Evolutionary conservation across 2,113 vertebrate species (phyloP).

Genomic region (Clupea harengus): DNA sequence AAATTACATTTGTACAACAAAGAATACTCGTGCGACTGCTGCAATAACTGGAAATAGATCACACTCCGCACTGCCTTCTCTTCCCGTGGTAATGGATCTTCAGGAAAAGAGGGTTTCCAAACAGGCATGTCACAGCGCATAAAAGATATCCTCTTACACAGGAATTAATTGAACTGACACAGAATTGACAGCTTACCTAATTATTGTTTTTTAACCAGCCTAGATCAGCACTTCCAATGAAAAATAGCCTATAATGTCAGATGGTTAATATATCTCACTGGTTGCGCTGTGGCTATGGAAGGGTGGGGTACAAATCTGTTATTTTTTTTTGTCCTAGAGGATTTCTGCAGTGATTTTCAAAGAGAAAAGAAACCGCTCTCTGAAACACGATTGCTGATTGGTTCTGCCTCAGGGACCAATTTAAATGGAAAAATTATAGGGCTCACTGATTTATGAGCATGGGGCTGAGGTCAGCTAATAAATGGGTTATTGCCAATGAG

Average conservation of each 20-base stretch:
- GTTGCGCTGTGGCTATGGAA: neutral
- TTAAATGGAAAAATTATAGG: constrained; percentile 48
- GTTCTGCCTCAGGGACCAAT: constrained; percentile 42
- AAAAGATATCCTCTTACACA: neutral
- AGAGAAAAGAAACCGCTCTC: constrained; percentile 22
- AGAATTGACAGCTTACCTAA: neutral
- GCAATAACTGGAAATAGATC: constrained; percentile 22
- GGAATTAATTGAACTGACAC: neutral
- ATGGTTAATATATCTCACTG: neutral
- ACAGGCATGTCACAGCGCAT: neutral
- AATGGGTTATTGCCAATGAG: constrained; percentile 47
- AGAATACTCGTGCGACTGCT: constrained; percentile 26
- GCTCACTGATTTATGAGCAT: constrained; percentile 46
- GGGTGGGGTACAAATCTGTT: neutral
- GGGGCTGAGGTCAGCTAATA: constrained; percentile 44
- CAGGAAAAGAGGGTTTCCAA: neutral
- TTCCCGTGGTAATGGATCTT: constrained; percentile 14
- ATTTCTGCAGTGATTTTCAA: constrained; percentile 25
- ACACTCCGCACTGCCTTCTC: neutral
- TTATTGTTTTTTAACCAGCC: neutral
- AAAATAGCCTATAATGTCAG: neutral
- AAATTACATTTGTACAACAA: constrained; percentile 68
- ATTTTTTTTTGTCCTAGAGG: neutral
- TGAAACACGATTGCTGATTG: constrained; percentile 46
- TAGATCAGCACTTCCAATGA: neutral